Conservation (phyloP, 2,797 vertebrate genomes). For the Tenualosa thibaudeaui region DNA sequence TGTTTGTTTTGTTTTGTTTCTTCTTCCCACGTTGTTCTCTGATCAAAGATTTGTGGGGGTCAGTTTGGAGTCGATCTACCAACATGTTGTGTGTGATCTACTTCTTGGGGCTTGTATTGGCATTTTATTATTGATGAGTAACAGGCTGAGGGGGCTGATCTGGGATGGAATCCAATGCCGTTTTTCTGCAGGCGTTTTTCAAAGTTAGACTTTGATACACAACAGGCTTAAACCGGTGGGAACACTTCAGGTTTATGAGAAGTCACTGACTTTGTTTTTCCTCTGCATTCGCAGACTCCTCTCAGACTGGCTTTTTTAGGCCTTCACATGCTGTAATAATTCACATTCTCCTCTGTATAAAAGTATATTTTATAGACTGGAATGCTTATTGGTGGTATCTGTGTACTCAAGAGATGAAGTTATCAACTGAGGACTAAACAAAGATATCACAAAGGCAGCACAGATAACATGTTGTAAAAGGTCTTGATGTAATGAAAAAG, state of each 20-base stretch:
- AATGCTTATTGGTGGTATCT: neutral
- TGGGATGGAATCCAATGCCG: constrained; percentile 8
- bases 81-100: constrained; percentile 4
- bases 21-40: neutral
- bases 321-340: too few species aligned
- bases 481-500: neutral
- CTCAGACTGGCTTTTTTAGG: neutral
- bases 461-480: neutral
- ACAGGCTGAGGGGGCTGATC: neutral
- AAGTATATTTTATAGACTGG: neutral
- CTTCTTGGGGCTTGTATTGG: constrained; percentile 13
- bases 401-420: neutral
- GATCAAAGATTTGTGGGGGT: constrained; percentile 19
- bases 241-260: neutral
- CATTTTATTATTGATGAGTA: constrained; percentile 9
- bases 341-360: too few species aligned
- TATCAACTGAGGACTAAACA: neutral
- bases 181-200: neutral
- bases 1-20: neutral
- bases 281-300: neutral
- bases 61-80: constrained; percentile 16
- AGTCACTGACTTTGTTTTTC: neutral
- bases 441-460: neutral
- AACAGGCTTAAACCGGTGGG: neutral
- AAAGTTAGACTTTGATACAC: neutral